phyloP scores from a whole-genome alignment of 2,888 invertebrate genomes.

The Rhamphomyia laevipes region DNA sequence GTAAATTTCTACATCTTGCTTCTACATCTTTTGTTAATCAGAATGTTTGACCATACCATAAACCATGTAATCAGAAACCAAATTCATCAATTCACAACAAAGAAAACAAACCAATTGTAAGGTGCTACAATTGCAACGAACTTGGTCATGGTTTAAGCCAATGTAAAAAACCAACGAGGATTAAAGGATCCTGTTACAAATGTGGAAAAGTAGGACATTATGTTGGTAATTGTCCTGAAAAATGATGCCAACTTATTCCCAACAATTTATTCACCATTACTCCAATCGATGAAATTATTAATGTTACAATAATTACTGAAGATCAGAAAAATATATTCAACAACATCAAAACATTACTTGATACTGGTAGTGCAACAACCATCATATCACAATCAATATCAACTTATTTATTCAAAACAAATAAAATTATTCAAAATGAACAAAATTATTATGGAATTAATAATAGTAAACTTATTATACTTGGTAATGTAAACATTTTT shows the following conservation, averaged over 20 bases:
- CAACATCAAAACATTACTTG: too few species aligned
- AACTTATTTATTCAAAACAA: too few species aligned
- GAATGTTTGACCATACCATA: background rate
- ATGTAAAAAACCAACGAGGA: background rate
- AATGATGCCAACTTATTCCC: background rate
- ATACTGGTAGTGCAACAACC: too few species aligned
- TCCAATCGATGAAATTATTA: background rate
- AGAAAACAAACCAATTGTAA: background rate
- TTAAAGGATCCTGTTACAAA: background rate
- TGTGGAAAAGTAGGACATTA: background rate
- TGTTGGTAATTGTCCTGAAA: background rate
- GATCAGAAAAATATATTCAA: too few species aligned
- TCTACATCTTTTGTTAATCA: background rate
- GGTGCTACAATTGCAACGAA: background rate
- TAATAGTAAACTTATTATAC: too few species aligned
- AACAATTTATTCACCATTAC: background rate
- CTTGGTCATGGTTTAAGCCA: background rate
- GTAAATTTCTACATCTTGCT: too few species aligned
- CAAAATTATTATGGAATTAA: too few species aligned
- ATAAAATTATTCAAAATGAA: too few species aligned
- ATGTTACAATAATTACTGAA: background rate
- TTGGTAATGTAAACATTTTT: too few species aligned
- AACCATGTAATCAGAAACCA: background rate
- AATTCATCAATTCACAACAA: background rate
- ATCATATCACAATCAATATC: too few species aligned